Percentiles rank a stretch among this genome's conserved stretches.
Evolutionary conservation across 2,113 vertebrate species (phyloP).

Genomic region (Crocuta crocuta): DNA sequence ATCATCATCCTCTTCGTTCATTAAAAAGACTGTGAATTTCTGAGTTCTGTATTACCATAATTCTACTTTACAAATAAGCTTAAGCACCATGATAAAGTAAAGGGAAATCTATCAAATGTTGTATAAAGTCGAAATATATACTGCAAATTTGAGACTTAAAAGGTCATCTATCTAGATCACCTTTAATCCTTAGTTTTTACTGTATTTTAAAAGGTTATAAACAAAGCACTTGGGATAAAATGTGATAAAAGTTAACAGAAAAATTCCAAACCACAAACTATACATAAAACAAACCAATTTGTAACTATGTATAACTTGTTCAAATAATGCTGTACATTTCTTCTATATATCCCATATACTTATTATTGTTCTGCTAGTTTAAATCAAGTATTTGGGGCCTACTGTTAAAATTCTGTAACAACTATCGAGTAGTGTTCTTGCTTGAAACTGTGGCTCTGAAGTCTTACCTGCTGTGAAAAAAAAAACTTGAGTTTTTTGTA

Average conservation of each 20-base stretch:
- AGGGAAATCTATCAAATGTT: neutral
- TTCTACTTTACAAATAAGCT: neutral
- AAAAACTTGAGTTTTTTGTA: neutral
- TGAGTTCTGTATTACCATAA: neutral
- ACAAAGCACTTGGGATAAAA: slow-evolving; percentile 34
- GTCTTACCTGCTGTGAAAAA: slow-evolving; percentile 60
- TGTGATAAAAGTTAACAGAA: neutral
- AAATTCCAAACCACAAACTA: slow-evolving; percentile 9
- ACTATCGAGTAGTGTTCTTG: slow-evolving; percentile 33
- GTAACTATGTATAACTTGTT: neutral
- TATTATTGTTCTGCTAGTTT: slow-evolving; percentile 21
- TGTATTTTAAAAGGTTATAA: slow-evolving; percentile 1
- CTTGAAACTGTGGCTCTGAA: slow-evolving; percentile 66
- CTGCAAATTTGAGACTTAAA: slow-evolving; percentile 46
- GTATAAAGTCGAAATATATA: neutral
- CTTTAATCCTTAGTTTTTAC: slow-evolving; percentile 28
- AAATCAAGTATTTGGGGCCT: slow-evolving; percentile 54
- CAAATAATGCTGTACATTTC: slow-evolving; percentile 30
- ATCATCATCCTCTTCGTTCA: neutral
- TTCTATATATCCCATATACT: neutral
- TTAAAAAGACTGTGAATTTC: neutral
- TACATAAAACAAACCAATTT: slow-evolving; percentile 39
- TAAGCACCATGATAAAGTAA: neutral
- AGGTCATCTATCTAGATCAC: neutral
- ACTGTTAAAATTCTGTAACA: slow-evolving; percentile 56